Base-by-base conservation (phyloP, 2,888 invertebrate species). In the Ernsta delagoae region DNA sequence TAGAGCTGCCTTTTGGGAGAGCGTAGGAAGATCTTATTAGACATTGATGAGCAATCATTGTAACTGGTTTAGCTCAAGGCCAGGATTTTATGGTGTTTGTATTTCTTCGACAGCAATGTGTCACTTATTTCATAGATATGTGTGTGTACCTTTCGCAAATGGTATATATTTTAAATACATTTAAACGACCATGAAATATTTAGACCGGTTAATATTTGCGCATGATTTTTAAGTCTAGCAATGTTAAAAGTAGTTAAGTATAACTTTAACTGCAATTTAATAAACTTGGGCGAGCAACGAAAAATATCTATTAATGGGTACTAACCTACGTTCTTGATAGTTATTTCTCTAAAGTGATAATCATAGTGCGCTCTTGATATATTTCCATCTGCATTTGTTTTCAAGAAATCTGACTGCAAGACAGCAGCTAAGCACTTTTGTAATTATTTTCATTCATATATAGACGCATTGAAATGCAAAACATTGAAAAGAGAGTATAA, bases 41-140 rank as follows among this genome's bases (percentile, higher is more conserved):
- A 12, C 9, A 59, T 11, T 39, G 24, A 39, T 39, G 41, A 59
- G 16, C 31, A 12, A 24, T 24, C 43, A 59, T 59, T 8, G 59
- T 39, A 59, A n/a, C 56, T 39, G 4, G 59, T 41, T 59, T 39
- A 39, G 36, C 39, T 59, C 59, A 59, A 59, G 59, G 59, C 16
- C 12, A 59, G 12, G 12, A 16, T 56, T 56, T 34, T 11, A 34
- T 56, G 56, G 34, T 56, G 6, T 34, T 9, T n/a, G 34, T 56
- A 34, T 34, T 34, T 31, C 31, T 4, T n/a, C 8, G 41, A 56
- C 56, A 16, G 9, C 11, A 6, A 31, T 34, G 4, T 31, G 9
- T 39, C 9, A 24, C 53, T 11, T 11, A 39, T 57, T 57, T 56
- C 43, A 31, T 2, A 31, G 45, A 9, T 45, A 8, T 65, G 39